Evolutionary conservation across 2,888 invertebrate species (phyloP).

Genomic region (Lepidocyrtoides sp.): DNA sequence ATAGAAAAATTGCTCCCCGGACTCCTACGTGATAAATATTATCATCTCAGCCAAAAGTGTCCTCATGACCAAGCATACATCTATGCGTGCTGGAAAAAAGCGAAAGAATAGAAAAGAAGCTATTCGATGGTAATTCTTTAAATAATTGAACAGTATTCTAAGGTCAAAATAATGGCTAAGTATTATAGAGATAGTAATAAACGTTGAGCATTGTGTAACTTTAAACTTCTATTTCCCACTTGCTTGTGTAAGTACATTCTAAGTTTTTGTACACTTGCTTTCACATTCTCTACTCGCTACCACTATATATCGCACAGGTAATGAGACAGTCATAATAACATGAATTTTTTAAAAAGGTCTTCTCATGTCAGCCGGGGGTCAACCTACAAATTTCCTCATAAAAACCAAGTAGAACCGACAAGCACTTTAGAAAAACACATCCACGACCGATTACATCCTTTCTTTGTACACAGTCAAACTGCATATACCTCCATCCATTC

Average conservation of each 20-base stretch:
- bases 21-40: conserved; percentile 65
- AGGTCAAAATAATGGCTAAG: too few relatives aligned
- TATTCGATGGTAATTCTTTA: background rate
- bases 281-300: background rate
- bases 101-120: background rate
- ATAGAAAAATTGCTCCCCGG: conserved; percentile 53
- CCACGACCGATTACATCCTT: too few relatives aligned
- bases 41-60: conserved; percentile 41
- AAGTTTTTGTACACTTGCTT: too few relatives aligned
- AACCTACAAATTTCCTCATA: background rate
- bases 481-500: background rate
- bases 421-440: too few relatives aligned
- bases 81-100: background rate
- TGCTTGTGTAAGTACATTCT: too few relatives aligned
- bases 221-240: too few relatives aligned
- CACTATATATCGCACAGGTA: background rate
- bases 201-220: too few relatives aligned
- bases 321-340: conserved; percentile 61
- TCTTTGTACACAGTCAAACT: too few relatives aligned
- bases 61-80: background rate
- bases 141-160: conserved; percentile 17
- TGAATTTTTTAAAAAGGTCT: conserved; percentile 64
- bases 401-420: background rate
- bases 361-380: conserved; percentile 5
- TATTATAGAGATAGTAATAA: too few relatives aligned